Percentiles rank a stretch among this genome's conserved stretches.
phyloP scores from a whole-genome alignment of 35 echinoderm and acorn worm species.

The Diadema setosum region DNA sequence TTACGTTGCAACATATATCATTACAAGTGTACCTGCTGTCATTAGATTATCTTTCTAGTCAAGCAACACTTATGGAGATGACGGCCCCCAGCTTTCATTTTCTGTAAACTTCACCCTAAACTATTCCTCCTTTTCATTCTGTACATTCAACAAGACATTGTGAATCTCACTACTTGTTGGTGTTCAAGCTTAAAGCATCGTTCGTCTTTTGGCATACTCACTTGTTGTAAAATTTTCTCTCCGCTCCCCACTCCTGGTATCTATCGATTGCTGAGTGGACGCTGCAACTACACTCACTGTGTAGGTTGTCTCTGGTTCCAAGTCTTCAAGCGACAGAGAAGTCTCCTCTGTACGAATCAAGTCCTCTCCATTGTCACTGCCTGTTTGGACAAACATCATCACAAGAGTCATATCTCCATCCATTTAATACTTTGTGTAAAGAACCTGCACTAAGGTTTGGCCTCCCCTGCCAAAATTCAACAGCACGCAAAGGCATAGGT shows the following conservation, averaged over 20 bases:
- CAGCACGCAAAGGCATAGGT: not conserved
- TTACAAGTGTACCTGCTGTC: too few relatives aligned
- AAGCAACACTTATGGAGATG: not conserved
- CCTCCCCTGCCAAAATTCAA: not conserved
- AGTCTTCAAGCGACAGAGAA: not conserved
- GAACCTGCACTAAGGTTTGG: not conserved
- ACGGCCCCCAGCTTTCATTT: not conserved
- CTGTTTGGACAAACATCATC: not conserved
- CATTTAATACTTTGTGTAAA: not conserved
- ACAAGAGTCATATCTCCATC: not conserved
- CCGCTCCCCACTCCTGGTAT: not conserved
- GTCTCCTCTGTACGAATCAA: not conserved
- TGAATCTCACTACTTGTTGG: not conserved
- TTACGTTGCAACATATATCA: too few relatives aligned
- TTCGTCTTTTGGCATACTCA: not conserved
- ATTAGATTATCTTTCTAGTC: not conserved
- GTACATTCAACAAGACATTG: not conserved
- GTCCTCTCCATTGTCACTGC: not conserved
- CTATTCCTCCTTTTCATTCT: not conserved
- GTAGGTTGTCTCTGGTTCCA: not conserved
- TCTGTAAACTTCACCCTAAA: not conserved
- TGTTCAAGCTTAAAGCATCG: not conserved
- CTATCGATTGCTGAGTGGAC: not conserved
- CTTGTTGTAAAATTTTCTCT: not conserved
- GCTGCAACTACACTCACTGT: not conserved